Conservation (phyloP, 1,140 invertebrate species). For the Micrasema longulum region DNA sequence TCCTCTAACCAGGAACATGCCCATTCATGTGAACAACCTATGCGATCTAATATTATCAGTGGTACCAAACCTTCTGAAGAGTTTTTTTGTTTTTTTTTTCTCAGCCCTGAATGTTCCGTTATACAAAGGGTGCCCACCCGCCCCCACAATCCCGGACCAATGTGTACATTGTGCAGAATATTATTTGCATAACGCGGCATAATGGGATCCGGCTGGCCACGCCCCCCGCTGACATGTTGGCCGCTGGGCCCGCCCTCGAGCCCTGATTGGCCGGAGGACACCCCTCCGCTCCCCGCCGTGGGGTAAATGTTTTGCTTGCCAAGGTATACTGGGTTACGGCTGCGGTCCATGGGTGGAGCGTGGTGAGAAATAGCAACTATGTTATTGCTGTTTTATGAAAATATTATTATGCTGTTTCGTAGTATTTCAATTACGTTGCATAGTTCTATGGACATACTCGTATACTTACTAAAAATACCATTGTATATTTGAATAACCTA, state of each 20-base stretch:
- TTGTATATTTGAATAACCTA: too few species aligned
- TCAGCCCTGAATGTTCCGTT: constrained; percentile 26
- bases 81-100: not conserved
- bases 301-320: constrained; percentile 54
- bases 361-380: not conserved
- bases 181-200: constrained; percentile 56
- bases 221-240: constrained; percentile 52
- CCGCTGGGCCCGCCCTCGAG: constrained; percentile 36
- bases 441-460: too few species aligned
- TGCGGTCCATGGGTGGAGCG: constrained; percentile 24
- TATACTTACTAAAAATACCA: too few species aligned
- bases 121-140: constrained; percentile 14
- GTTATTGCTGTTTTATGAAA: too few species aligned
- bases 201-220: constrained; percentile 49
- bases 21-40: not conserved
- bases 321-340: constrained; percentile 53
- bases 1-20: not conserved
- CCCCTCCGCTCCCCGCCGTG: constrained; percentile 26
- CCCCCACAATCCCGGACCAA: constrained; percentile 41
- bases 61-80: too few species aligned
- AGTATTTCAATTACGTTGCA: too few species aligned
- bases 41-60: too few species aligned
- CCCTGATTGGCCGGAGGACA: constrained; percentile 33
- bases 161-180: constrained; percentile 56
- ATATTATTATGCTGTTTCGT: too few species aligned